Evolutionary conservation across 2,797 vertebrate species (phyloP).

Genomic region (Trichosurus vulpecula): DNA sequence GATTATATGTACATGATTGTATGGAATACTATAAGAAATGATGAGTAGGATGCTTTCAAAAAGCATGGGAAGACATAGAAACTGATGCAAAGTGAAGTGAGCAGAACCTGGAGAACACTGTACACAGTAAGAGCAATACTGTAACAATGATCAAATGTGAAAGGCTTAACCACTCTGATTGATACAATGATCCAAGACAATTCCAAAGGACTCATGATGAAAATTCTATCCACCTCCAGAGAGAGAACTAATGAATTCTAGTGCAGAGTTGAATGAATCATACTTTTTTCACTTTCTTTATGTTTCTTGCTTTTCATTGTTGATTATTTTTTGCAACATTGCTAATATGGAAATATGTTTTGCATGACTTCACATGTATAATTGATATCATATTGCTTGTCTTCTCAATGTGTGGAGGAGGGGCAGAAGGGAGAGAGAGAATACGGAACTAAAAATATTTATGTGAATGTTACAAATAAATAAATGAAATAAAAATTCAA

Average conservation of each 20-base stretch:
- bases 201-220: not conserved
- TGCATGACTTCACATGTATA: not conserved
- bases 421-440: not conserved
- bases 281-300: not conserved
- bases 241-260: not conserved
- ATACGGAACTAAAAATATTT: not conserved
- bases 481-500: not conserved
- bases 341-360: not conserved
- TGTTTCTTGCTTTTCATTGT: not conserved
- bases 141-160: not conserved
- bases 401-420: not conserved
- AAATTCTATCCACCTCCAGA: not conserved
- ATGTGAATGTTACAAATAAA: not conserved
- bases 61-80: not conserved
- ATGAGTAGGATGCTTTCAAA: not conserved
- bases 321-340: not conserved
- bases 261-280: not conserved
- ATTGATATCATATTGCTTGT: not conserved
- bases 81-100: not conserved
- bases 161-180: not conserved
- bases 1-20: no score
- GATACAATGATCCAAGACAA: not conserved
- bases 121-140: not conserved
- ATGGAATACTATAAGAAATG: not conserved
- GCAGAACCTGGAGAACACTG: not conserved